A percentile compares a stretch with the other conserved stretches of the same genome.
Conservation (phyloP, 2,888 invertebrate genomes). For the Synanthedon tipuliformis region DNA sequence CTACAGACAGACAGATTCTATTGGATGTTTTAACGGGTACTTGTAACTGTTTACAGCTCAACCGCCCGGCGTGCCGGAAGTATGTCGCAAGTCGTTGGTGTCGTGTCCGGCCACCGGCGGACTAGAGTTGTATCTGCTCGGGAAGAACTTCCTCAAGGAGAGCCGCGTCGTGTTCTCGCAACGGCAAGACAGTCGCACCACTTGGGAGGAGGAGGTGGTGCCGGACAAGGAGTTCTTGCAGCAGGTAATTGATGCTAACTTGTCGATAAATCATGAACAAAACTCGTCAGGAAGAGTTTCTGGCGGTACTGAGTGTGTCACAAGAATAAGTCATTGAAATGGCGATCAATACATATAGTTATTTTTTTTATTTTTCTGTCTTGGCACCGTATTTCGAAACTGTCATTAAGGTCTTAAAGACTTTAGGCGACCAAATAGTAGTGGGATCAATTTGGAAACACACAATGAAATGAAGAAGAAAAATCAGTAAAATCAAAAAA, state of each 20-base stretch:
- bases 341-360: no score
- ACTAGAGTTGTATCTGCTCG: conserved; percentile 86
- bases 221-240: conserved; percentile 92
- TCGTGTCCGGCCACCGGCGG: conserved; percentile 85
- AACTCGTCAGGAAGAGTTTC: no score
- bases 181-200: conserved; percentile 64
- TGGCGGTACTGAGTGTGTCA: no score
- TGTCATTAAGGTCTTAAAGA: no score
- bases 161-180: conserved; percentile 84
- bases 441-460: no score
- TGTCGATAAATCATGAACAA: no score
- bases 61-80: conserved; percentile 92
- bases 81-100: conserved; percentile 87
- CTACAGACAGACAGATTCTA: not conserved
- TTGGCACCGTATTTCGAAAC: no score
- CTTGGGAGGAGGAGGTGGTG: conserved; percentile 85
- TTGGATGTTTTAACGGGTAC: not conserved
- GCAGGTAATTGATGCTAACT: conserved; percentile 65
- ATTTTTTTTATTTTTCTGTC: no score
- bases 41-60: conserved; percentile 72
- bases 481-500: no score
- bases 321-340: no score
- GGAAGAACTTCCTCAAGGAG: conserved; percentile 93
- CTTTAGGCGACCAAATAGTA: no score
- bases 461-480: no score